Evolutionary conservation across 30 jellyfish, hydroid and myxozoan species (phyloP), one percentile per base, ranked within the genome.

Genomic region (Nemopilema nomurai): DNA sequence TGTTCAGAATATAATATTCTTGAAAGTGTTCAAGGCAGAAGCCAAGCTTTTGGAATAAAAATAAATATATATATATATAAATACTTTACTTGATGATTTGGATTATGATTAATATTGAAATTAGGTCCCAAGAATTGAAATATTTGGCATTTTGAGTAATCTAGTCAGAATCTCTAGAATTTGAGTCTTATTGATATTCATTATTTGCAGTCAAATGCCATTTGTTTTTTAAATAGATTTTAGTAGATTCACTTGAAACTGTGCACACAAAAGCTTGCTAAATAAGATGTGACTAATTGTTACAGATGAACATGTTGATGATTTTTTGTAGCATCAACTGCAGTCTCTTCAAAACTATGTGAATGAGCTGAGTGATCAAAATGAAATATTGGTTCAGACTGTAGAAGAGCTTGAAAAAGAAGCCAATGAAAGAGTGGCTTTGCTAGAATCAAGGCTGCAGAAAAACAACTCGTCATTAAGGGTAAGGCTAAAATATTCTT

Each of bases 381-480:
- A 92, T 92, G 98, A 92, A 62, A 88, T 92, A 51, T 71, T 92
- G 69, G 98, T 92, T 16, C 97, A 92, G 66, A 92, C 98, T 25
- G 92, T 92, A 68, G 97, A 87, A 53, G 98, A 92, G 84, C 84
- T 92, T 27, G 98, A 92, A 49, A 92, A 92, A 28, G 97, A 92
- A 50, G 94, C 98, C 1, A 92, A 92, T 62, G 94, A 82, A 62
- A 73, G 94, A 82, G 92, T 92, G 27, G 80, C 82, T 28, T 69
- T 77, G 20, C 68, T 92, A 51, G 96, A 92, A 69, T 71, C 87
- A 23, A 92, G 91, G 64, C 81, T 92, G 29, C 88, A 50, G 73
- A 84, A 82, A 32, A 87, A 88, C 22, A 68, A 71, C 19, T 1
- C 49, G 25, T 71, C 87, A 23, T 51, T 87, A 75, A 71, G 87